Evolutionary conservation across 2,113 vertebrate species (phyloP), one percentile per base, ranked within the genome.

Genomic region (Dipodomys stephensi): DNA sequence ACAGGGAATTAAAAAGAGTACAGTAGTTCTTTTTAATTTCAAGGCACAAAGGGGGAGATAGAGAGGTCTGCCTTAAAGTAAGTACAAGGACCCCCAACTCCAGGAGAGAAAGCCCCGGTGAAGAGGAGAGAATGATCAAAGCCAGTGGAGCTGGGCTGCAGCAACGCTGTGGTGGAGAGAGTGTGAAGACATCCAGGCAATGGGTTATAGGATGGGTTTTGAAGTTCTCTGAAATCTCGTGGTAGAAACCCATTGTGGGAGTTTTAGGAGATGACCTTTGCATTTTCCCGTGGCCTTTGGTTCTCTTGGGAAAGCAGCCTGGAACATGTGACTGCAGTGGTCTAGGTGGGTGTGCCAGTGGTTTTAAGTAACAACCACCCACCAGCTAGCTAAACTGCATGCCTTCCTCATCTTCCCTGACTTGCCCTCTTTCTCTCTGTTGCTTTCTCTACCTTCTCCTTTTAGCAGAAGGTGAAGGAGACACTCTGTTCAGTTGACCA

Each of bases 401-500:
- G 25, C 77, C 15, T 30, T 28, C 28, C 46, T 73, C 28, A 27
- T 22, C 30, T 46, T 30, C 2, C 32, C 25, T 28, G 22, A 25
- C 20, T 7, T 74, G 4, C 15, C 9, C 67, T 30, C 89, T 9
- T n/a, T 60, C 2, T 3, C 19, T 23, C 44, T 57, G 8, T 0
- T 28, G 28, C 78, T 68, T 35, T 82, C 53, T 64, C 4, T 20
- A 8, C 1, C 11, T 30, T 2, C 4, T 15, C 78, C 65, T 76
- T 68, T 82, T 7, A 27, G 69, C 25, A 69, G 72, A 78, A 65
- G 30, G 77, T 12, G 6, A 32, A 64, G 83, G 74, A 69, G 44
- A 30, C 4, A 0, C 7, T 46, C 62, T 7, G 20, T 10, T 35
- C 15, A 0, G 7, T 44, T 7, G 35, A n/a, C 60, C 39, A 28